Percentiles rank a stretch among this genome's conserved stretches.
phyloP scores from a whole-genome alignment of 1,140 invertebrate genomes.

The Drosophila arawakana region DNA sequence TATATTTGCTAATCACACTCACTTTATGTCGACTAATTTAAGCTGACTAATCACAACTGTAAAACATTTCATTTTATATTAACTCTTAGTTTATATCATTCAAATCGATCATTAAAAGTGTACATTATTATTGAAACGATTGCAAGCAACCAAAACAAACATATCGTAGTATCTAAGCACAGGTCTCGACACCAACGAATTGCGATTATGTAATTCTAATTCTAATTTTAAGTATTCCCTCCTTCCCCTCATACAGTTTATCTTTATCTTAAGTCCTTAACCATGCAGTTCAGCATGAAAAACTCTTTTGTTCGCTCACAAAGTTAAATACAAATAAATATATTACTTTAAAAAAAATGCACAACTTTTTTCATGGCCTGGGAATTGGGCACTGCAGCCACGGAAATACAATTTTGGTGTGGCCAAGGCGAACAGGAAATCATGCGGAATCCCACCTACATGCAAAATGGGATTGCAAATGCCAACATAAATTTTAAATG shows the following conservation, averaged over 20 bases:
- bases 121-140: slow-evolving; percentile 64
- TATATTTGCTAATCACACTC: slow-evolving; percentile 26
- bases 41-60: neutral
- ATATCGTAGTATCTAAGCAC: slow-evolving; percentile 63
- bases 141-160: slow-evolving; percentile 74
- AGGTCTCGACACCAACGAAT: slow-evolving; percentile 52
- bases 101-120: slow-evolving; percentile 50
- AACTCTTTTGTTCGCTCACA: slow-evolving; percentile 44
- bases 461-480: slow-evolving; percentile 67
- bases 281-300: slow-evolving; percentile 68
- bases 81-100: slow-evolving; percentile 48
- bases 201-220: slow-evolving; percentile 52
- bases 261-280: slow-evolving; percentile 29
- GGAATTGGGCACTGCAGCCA: neutral
- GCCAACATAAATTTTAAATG: slow-evolving; percentile 65
- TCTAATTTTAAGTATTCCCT: slow-evolving; percentile 36
- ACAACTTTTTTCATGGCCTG: slow-evolving; percentile 26
- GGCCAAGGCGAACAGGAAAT: slow-evolving; percentile 45
- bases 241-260: neutral
- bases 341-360: slow-evolving; percentile 33
- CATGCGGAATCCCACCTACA: slow-evolving; percentile 62
- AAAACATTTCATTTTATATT: slow-evolving; percentile 23
- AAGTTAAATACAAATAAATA: slow-evolving; percentile 72
- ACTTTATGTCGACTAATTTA: slow-evolving; percentile 31
- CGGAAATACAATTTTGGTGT: neutral